These are phyloP conservation scores for Pangasius sanitwongsei DNA, from an alignment of 2,797 vertebrate species.

Conservation along the genomic window DNA sequence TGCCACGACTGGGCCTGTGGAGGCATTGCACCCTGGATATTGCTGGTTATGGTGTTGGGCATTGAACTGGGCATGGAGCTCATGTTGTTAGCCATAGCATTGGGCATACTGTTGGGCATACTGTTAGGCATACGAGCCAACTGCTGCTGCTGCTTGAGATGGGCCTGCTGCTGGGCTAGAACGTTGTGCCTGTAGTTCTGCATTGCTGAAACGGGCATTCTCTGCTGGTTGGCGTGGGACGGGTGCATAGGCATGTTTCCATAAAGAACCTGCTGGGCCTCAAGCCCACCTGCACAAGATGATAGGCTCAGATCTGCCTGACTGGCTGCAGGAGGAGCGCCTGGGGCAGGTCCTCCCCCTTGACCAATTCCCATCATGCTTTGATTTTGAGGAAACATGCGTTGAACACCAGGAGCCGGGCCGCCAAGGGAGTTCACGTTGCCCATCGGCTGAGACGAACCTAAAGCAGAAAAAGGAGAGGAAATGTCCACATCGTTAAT, in stretches of 20 bases:
- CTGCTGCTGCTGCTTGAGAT: constrained; percentile 68
- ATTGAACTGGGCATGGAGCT: constrained; percentile 69
- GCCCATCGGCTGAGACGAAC: constrained; percentile 82
- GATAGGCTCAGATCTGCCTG: constrained; percentile 83
- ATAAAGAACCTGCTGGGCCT: constrained; percentile 83
- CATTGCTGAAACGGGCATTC: constrained; percentile 74
- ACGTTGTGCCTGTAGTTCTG: constrained; percentile 84
- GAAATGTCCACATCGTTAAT: not conserved
- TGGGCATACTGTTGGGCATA: constrained; percentile 82
- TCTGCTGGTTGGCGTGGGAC: constrained; percentile 74
- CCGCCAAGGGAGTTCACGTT: constrained; percentile 81
- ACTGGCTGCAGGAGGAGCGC: constrained; percentile 71
- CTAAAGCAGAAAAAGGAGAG: constrained; percentile 66
- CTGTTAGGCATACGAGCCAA: constrained; percentile 83
- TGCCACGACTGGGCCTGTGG: constrained; percentile 86
- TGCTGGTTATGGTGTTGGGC: constrained; percentile 68
- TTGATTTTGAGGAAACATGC: constrained; percentile 88
- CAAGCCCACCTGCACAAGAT: constrained; percentile 78
- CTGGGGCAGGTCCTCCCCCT: constrained; percentile 68
- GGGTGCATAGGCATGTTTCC: constrained; percentile 84
- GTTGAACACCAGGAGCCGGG: constrained; percentile 80
- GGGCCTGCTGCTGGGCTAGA: constrained; percentile 76
- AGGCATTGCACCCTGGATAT: constrained; percentile 60
- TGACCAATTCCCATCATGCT: constrained; percentile 87
- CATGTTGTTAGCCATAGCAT: constrained; percentile 60